Base-by-base conservation (phyloP, 2,888 invertebrate genomes). In the Laspeyria flexula region DNA sequence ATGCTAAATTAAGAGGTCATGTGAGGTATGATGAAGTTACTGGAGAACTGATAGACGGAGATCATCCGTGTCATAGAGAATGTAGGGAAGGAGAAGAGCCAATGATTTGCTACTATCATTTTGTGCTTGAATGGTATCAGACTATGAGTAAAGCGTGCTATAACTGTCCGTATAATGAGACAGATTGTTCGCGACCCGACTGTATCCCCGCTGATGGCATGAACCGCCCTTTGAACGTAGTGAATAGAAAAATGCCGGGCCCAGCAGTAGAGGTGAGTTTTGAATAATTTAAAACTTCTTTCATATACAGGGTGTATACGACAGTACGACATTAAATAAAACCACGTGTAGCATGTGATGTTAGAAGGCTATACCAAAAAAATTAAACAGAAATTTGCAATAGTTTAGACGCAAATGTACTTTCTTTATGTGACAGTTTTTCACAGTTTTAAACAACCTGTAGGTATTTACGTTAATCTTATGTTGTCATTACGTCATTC, bases 121-220 rank as follows among this genome's bases (percentile, higher is more conserved):
- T 96, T 71, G 93, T 91, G n/a, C 74, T 97, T 3, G 98, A 98
- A 80, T 96, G 95, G 94, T 98, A 97, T 83, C 94, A 96, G 65
- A 96, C 97, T 0, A 94, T 97, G 93, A 96, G 97, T 77, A 97
- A 97, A 81, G 98, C 98, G 0, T 98, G 98, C 73, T 97, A 94
- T 75, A 89, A 95, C 69, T 98, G 98, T 77, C 97, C 98, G 0
- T 93, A 88, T 51, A 96, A 96, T 77, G 65, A 86, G 0, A 94
- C 94, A 0, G 97, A 98, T 77, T 98, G 98, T 76, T 88, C 85
- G 37, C 91, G 96, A 42, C 94, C 94, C 0, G 96, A 98, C 77
- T 98, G 98, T 79, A 94, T 98, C 53, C 93, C 96, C 0, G 97
- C 95, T 0, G 97, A 98, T 82, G 98, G 98, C 0, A 92, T 95